phyloP scores from a whole-genome alignment of 2,797 vertebrate species.

The Centroberyx gerrardi region DNA sequence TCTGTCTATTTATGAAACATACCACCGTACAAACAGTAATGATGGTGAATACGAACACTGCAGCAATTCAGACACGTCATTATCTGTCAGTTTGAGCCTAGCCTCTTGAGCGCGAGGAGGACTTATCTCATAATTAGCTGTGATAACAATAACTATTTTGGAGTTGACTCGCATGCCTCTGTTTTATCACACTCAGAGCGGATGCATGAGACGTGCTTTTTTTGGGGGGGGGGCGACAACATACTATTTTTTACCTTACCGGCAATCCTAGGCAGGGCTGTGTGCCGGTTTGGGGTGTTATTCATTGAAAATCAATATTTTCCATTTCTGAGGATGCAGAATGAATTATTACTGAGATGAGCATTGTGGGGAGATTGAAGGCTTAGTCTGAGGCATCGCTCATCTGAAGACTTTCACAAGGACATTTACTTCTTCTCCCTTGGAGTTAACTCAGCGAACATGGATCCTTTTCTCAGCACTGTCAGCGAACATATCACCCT shows the following conservation, averaged over 20 bases:
- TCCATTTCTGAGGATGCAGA: slow-evolving; percentile 82
- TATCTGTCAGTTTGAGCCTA: slow-evolving; percentile 61
- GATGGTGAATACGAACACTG: slow-evolving; percentile 48
- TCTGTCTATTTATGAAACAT: slow-evolving; percentile 61
- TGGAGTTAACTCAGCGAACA: slow-evolving; percentile 62
- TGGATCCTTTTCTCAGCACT: slow-evolving; percentile 48
- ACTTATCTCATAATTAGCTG: slow-evolving; percentile 72
- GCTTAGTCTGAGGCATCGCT: slow-evolving; percentile 74
- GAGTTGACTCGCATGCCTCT: slow-evolving; percentile 24
- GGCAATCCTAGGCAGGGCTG: slow-evolving; percentile 52
- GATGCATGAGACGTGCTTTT: slow-evolving; percentile 34
- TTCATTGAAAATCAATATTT: slow-evolving; percentile 85
- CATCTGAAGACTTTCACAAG: slow-evolving; percentile 79
- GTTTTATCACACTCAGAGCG: slow-evolving; percentile 46
- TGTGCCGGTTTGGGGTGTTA: slow-evolving; percentile 73
- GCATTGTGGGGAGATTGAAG: slow-evolving; percentile 78
- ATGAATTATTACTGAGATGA: slow-evolving; percentile 83
- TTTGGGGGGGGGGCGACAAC: not conserved
- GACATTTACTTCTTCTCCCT: slow-evolving; percentile 70
- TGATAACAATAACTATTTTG: slow-evolving; percentile 58
- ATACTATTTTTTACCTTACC: slow-evolving; percentile 51
- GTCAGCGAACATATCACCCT: slow-evolving; percentile 50
- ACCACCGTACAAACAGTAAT: slow-evolving; percentile 64
- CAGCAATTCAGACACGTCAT: slow-evolving; percentile 56
- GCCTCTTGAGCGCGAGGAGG: slow-evolving; percentile 53